Percentiles rank a stretch among this genome's conserved stretches.
These are phyloP conservation scores for Ophioderma brevispina DNA, from an alignment of 35 echinoderm and acorn worm genomes.

Conservation along the genomic window DNA sequence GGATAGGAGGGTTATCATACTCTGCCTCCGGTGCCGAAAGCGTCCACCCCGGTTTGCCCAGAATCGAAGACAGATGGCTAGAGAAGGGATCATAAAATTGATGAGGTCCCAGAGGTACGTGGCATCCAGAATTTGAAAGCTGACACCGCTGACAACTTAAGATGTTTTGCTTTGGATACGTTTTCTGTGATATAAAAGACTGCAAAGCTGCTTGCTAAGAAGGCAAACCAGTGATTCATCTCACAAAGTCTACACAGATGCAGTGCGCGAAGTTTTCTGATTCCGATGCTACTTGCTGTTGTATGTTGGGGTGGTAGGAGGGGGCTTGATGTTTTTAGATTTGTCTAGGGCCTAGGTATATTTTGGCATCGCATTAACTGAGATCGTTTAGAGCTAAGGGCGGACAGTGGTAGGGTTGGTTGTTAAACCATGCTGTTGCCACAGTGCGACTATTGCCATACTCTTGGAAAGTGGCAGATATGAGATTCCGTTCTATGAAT, in stretches of 20 bases:
- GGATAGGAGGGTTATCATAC: constrained; percentile 52
- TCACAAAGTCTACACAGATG: constrained; percentile 59
- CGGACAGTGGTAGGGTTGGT: constrained; percentile 74
- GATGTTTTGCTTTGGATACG: constrained; percentile 74
- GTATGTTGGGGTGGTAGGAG: constrained; percentile 59
- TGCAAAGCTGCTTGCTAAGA: constrained; percentile 75
- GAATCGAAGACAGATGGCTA: constrained; percentile 51
- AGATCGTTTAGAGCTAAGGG: constrained; percentile 54
- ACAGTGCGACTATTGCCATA: neutral
- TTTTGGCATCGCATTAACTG: constrained; percentile 55
- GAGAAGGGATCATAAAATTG: constrained; percentile 67
- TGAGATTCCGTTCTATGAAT: neutral
- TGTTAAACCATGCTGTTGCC: constrained; percentile 71
- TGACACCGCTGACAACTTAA: constrained; percentile 85
- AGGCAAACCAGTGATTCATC: constrained; percentile 62
- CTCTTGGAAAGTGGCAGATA: neutral
- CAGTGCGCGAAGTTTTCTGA: constrained; percentile 35
- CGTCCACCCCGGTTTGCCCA: constrained; percentile 32
- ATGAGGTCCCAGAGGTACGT: constrained; percentile 73
- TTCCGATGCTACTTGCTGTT: constrained; percentile 52
- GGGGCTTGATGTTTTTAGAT: constrained; percentile 56
- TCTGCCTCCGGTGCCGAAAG: constrained; percentile 52
- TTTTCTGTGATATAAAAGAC: constrained; percentile 81
- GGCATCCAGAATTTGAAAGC: constrained; percentile 82
- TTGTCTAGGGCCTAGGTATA: constrained; percentile 31